These are phyloP conservation scores for Tetragnatha montana DNA, from an alignment of 2,888 invertebrate genomes.

Conservation along the genomic window DNA sequence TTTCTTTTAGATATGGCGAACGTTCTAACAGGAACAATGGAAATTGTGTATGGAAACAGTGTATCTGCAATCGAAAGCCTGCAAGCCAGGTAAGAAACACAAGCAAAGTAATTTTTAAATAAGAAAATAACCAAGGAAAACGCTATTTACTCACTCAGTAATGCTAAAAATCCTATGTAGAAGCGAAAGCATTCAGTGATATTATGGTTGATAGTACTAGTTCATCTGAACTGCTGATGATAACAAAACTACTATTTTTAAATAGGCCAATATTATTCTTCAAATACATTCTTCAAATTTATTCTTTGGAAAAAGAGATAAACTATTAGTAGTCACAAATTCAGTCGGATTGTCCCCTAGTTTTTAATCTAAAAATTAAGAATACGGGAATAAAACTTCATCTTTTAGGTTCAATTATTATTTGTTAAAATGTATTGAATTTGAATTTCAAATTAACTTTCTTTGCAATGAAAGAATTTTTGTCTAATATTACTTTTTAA, in stretches of 20 bases:
- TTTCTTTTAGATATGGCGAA: constrained; percentile 47
- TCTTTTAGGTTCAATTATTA: no score
- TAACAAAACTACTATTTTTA: no score
- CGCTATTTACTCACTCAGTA: neutral
- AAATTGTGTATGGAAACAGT: constrained; percentile 72
- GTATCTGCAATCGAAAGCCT: constrained; percentile 71
- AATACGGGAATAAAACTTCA: neutral
- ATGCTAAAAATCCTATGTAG: neutral
- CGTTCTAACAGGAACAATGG: constrained; percentile 69
- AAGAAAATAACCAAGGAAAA: no score
- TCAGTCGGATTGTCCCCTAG: neutral
- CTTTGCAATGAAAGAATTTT: no score
- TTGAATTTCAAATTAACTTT: no score
- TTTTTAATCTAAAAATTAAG: neutral
- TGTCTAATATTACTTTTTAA: no score
- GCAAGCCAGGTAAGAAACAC: constrained; percentile 71
- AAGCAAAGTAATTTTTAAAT: no score
- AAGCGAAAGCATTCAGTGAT: neutral
- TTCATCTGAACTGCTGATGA: no score
- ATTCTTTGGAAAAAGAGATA: neutral
- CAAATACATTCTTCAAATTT: no score
- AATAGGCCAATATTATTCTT: no score
- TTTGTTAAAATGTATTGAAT: no score
- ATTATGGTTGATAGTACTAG: no score
- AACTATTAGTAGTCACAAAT: neutral